These are phyloP conservation scores for Halictus quadricinctus DNA, from an alignment of 2,888 invertebrate species.

Conservation along the genomic window DNA sequence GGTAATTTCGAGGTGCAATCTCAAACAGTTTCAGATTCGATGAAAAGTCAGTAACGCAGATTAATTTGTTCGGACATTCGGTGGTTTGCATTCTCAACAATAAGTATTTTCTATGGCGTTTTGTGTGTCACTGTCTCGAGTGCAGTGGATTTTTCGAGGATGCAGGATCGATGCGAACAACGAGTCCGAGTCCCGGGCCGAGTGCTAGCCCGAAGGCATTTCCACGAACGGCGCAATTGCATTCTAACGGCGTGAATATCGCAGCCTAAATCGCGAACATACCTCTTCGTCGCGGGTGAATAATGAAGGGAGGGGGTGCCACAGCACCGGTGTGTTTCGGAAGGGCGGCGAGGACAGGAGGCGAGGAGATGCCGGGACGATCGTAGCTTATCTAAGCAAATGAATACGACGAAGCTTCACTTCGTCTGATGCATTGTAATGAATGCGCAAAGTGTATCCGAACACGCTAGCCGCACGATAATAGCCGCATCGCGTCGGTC, in stretches of 20 bases:
- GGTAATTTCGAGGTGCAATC: background rate
- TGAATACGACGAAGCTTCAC: constrained; percentile 79
- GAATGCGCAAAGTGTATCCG: constrained; percentile 77
- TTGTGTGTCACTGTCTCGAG: constrained; percentile 1
- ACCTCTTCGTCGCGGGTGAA: constrained; percentile 71
- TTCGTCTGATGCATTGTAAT: constrained; percentile 79
- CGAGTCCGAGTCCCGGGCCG: background rate
- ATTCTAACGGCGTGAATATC: constrained; percentile 53
- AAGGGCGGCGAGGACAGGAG: constrained; percentile 53
- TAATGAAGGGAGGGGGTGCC: constrained; percentile 61
- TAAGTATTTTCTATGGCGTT: background rate
- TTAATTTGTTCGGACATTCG: background rate
- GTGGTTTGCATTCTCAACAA: background rate
- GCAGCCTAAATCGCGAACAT: constrained; percentile 68
- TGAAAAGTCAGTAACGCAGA: background rate
- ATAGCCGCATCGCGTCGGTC: constrained; percentile 48
- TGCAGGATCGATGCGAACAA: constrained; percentile 3
- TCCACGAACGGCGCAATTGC: constrained; percentile 41
- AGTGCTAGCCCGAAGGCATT: constrained; percentile 15
- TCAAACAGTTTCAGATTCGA: background rate
- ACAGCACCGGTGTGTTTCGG: constrained; percentile 35
- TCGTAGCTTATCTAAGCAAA: constrained; percentile 79
- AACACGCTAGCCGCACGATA: constrained; percentile 74
- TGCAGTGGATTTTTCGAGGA: background rate
- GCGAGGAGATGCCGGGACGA: constrained; percentile 59